phyloP scores from a whole-genome alignment of 2,797 vertebrate species.

The Thunnus albacares region DNA sequence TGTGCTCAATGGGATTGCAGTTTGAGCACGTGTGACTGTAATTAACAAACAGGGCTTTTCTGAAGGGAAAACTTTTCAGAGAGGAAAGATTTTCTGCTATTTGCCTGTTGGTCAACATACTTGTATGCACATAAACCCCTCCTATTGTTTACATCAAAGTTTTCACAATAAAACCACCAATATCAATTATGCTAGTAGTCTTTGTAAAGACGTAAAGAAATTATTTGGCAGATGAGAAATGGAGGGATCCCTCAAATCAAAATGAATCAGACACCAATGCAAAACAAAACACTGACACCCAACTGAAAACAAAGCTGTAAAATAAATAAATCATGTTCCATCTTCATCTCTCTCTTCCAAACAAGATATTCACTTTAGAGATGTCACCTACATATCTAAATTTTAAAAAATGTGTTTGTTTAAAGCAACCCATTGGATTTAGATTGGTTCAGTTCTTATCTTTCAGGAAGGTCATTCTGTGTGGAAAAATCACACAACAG shows the following conservation, averaged over 20 bases:
- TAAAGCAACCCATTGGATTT: no score
- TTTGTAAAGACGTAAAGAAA: background rate
- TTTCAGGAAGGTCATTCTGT: no score
- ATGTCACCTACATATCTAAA: no score
- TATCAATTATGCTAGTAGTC: background rate
- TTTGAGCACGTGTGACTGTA: constrained; percentile 38
- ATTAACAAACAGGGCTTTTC: constrained; percentile 13
- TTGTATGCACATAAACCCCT: background rate
- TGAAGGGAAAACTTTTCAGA: background rate
- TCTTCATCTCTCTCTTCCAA: no score
- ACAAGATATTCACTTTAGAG: no score
- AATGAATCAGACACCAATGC: no score
- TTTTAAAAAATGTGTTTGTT: no score
- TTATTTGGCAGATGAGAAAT: background rate
- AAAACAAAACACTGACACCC: no score
- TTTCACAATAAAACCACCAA: background rate
- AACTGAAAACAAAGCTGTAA: no score
- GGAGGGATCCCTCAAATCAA: background rate
- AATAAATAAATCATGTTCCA: no score
- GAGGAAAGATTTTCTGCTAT: background rate
- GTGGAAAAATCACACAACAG: no score
- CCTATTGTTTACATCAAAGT: background rate
- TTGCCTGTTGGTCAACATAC: background rate
- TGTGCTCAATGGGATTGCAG: constrained; percentile 38
- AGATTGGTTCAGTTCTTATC: no score